Evolutionary conservation across 2,888 invertebrate species (phyloP).

Genomic region (Tipula lateralis): DNA sequence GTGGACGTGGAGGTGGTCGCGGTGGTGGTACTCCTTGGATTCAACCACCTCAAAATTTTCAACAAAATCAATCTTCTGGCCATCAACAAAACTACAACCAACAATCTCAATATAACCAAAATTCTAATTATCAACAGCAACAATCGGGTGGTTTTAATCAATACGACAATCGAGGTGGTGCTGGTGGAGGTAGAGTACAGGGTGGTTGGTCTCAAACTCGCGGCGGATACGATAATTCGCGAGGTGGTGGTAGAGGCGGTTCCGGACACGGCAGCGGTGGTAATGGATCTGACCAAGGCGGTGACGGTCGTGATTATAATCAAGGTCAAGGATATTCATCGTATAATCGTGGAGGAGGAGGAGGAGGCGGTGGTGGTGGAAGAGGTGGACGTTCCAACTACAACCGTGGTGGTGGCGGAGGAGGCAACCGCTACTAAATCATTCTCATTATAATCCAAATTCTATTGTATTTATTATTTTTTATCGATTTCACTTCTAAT

Average conservation of each 20-base stretch:
- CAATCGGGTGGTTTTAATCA: background rate
- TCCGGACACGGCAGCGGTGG: slow-evolving; percentile 34
- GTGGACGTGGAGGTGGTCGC: slow-evolving; percentile 43
- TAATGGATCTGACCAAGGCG: slow-evolving; percentile 35
- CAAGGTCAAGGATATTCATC: slow-evolving; percentile 33
- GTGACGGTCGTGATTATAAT: slow-evolving; percentile 33
- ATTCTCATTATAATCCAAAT: background rate
- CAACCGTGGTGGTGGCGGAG: slow-evolving; percentile 34
- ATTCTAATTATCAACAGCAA: slow-evolving; percentile 33
- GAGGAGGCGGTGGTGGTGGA: slow-evolving; percentile 31
- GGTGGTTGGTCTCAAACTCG: slow-evolving; percentile 44
- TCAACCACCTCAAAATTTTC: slow-evolving; percentile 28
- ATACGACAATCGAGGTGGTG: slow-evolving; percentile 37
- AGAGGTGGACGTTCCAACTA: slow-evolving; percentile 37
- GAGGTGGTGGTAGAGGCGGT: slow-evolving; percentile 38
- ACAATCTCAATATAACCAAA: slow-evolving; percentile 35
- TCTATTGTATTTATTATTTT: background rate
- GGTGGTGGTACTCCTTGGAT: slow-evolving; percentile 32
- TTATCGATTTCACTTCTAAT: background rate
- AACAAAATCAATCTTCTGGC: slow-evolving; percentile 34
- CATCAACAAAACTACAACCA: slow-evolving; percentile 35
- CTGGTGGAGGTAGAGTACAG: slow-evolving; percentile 47
- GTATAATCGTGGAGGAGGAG: background rate
- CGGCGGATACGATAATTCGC: slow-evolving; percentile 36
- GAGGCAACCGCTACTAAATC: background rate